Percentiles rank a stretch among this genome's conserved stretches.
phyloP scores from a whole-genome alignment of 2,797 vertebrate species.

The Coendou prehensilis region DNA sequence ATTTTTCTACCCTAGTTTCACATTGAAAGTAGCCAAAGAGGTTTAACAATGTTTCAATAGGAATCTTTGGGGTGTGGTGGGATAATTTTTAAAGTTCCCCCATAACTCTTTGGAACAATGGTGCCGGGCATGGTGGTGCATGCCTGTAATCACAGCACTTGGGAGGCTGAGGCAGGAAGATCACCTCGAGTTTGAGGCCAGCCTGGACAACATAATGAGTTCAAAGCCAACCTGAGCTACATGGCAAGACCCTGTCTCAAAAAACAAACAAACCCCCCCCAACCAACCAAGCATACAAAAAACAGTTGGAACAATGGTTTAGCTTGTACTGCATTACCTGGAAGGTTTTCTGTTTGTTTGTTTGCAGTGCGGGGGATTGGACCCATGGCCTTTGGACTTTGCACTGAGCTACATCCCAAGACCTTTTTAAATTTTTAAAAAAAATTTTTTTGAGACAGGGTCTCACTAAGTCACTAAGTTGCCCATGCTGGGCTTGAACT shows the following conservation, averaged over 20 bases:
- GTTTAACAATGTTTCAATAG: background rate
- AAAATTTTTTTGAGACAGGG: background rate
- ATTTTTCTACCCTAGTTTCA: conserved; percentile 7
- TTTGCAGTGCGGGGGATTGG: background rate
- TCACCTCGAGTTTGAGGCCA: background rate
- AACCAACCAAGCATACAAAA: no score
- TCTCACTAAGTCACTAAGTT: background rate
- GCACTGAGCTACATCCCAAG: background rate
- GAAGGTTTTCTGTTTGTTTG: background rate
- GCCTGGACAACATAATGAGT: background rate
- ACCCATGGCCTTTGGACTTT: background rate
- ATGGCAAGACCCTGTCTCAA: no score
- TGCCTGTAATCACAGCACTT: background rate
- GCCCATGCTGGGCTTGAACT: background rate
- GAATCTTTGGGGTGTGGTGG: background rate
- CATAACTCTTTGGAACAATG: background rate
- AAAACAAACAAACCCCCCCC: no score
- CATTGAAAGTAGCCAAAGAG: background rate
- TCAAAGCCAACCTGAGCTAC: background rate
- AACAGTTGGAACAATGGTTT: background rate
- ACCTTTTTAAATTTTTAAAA: background rate
- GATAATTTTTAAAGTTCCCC: background rate
- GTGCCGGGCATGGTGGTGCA: background rate
- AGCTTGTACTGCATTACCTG: background rate
- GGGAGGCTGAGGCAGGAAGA: background rate